Conservation (phyloP, 2,113 vertebrate genomes). For the Crotalus helleri region DNA sequence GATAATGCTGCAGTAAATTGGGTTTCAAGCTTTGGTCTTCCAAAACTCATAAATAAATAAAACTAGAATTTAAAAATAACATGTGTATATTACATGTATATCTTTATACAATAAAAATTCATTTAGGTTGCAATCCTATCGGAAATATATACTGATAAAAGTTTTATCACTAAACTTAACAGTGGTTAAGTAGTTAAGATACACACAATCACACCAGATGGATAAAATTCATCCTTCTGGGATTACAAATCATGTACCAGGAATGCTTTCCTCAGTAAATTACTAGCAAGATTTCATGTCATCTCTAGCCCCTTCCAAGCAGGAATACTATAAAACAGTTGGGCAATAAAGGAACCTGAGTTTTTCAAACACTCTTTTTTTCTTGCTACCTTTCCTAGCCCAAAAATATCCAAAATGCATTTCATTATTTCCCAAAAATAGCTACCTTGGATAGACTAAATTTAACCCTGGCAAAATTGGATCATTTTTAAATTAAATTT, state of each 20-base stretch:
- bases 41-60: background rate
- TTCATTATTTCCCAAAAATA: background rate
- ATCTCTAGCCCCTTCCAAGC: background rate
- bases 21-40: background rate
- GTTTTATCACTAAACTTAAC: background rate
- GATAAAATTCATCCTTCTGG: background rate
- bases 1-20: background rate
- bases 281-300: background rate
- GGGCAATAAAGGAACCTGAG: background rate
- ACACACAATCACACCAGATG: background rate
- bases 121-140: background rate
- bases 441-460: background rate
- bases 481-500: background rate
- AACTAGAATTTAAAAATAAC: background rate
- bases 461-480: background rate
- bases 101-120: background rate
- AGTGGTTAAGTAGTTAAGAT: background rate
- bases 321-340: background rate
- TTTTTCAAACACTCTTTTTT: background rate
- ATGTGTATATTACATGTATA: background rate
- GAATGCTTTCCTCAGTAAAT: background rate
- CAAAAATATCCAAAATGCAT: background rate
- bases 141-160: background rate
- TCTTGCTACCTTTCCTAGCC: background rate
- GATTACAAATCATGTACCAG: background rate